Conservation (phyloP, 2,888 invertebrate species). For the Dicycla oo region DNA sequence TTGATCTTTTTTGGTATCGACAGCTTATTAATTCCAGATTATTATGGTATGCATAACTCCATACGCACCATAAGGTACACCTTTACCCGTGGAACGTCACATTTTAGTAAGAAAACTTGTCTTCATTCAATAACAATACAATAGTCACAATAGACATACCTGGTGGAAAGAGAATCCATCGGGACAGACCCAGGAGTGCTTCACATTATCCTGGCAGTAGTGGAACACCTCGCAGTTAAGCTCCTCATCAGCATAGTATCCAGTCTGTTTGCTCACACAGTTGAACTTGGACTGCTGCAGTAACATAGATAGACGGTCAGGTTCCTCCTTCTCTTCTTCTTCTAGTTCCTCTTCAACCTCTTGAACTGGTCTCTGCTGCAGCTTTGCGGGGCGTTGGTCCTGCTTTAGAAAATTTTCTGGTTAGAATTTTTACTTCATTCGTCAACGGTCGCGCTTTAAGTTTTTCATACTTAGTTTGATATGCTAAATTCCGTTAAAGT, state of each 20-base stretch:
- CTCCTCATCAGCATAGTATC: constrained; percentile 97
- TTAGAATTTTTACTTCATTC: not conserved
- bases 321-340: constrained; percentile 95
- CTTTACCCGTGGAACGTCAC: no score
- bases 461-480: not conserved
- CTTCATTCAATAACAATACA: not conserved
- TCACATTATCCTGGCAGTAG: constrained; percentile 97
- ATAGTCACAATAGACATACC: constrained; percentile 80
- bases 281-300: constrained; percentile 96
- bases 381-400: constrained; percentile 78
- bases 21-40: no score
- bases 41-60: no score
- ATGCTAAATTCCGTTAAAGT: not conserved
- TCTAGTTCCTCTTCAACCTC: constrained; percentile 89
- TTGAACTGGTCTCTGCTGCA: constrained; percentile 77
- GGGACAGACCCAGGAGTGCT: constrained; percentile 98
- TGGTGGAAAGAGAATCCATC: constrained; percentile 97
- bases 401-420: constrained; percentile 65
- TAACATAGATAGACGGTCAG: constrained; percentile 94
- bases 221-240: constrained; percentile 98
- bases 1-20: no score
- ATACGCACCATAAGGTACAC: no score
- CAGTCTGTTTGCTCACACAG: constrained; percentile 95
- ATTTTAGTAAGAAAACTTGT: not conserved
- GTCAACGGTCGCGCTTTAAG: not conserved